Evolutionary conservation across 2,888 invertebrate genomes (phyloP).

Genomic region (Apodemia zela): DNA sequence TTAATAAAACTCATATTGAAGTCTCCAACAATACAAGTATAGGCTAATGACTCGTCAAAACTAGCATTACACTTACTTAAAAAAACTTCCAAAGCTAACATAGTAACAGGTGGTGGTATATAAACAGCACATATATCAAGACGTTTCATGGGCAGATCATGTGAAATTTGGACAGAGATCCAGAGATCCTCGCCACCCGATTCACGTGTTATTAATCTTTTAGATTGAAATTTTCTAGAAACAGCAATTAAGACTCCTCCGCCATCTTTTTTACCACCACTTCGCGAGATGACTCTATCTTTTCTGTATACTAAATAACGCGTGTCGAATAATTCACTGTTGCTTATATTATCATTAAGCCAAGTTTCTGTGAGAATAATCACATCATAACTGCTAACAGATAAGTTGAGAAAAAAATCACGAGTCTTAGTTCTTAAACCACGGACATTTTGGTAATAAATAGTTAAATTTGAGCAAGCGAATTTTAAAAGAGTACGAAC

Average conservation of each 20-base stretch:
- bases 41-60: neutral
- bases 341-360: neutral
- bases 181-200: constrained; percentile 19
- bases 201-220: constrained; percentile 13
- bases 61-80: neutral
- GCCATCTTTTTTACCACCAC: constrained; percentile 14
- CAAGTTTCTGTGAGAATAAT: constrained; percentile 15
- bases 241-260: constrained; percentile 20
- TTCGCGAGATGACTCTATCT: neutral
- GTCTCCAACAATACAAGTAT: constrained; percentile 14
- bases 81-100: neutral
- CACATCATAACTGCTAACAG: constrained; percentile 8
- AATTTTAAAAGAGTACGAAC: neutral
- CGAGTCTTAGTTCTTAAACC: constrained; percentile 25
- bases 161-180: constrained; percentile 13
- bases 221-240: constrained; percentile 17
- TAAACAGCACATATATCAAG: constrained; percentile 15
- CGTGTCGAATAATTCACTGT: constrained; percentile 3
- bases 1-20: constrained; percentile 1
- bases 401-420: constrained; percentile 18
- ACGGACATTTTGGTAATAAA: constrained; percentile 27
- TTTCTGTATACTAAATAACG: constrained; percentile 4
- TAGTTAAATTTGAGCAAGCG: constrained; percentile 9
- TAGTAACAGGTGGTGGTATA: constrained; percentile 3
- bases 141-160: neutral